Evolutionary conservation across 2,113 vertebrate species (phyloP).

Genomic region (Trichechus manatus): DNA sequence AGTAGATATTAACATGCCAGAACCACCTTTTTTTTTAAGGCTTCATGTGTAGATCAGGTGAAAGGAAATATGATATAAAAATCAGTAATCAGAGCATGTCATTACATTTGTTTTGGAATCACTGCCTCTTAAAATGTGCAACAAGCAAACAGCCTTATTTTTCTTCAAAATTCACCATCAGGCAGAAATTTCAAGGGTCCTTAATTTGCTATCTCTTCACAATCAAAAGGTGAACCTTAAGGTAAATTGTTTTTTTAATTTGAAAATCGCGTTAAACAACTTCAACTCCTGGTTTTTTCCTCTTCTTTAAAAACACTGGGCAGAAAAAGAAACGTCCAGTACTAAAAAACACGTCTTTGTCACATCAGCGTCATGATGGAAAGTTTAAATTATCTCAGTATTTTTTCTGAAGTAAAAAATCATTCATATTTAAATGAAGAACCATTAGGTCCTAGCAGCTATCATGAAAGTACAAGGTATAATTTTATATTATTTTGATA

Average conservation of each 20-base stretch:
- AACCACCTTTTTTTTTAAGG: not conserved
- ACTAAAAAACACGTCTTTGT: conserved; percentile 75
- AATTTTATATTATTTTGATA: conserved; percentile 92
- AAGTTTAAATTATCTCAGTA: conserved; percentile 86
- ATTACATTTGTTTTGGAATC: not conserved
- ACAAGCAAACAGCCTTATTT: not conserved
- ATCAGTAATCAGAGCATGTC: not conserved
- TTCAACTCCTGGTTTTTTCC: not conserved
- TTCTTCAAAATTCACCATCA: not conserved
- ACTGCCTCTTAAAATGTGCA: not conserved
- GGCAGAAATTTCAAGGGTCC: not conserved
- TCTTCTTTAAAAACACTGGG: conserved; percentile 64
- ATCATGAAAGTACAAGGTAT: conserved; percentile 88
- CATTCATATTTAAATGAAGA: conserved; percentile 91
- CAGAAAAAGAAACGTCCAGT: not conserved
- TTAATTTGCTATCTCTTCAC: not conserved
- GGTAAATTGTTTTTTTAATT: not conserved
- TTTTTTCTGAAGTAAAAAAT: conserved; percentile 85
- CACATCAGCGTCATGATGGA: conserved; percentile 69
- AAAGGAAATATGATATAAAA: not conserved
- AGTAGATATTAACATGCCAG: not conserved
- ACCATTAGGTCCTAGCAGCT: conserved; percentile 87
- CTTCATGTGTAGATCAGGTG: not conserved
- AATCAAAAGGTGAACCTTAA: not conserved
- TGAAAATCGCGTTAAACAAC: not conserved